Evolutionary conservation across 2,888 invertebrate genomes (phyloP).

Genomic region (Rugalucina vietnamica): DNA sequence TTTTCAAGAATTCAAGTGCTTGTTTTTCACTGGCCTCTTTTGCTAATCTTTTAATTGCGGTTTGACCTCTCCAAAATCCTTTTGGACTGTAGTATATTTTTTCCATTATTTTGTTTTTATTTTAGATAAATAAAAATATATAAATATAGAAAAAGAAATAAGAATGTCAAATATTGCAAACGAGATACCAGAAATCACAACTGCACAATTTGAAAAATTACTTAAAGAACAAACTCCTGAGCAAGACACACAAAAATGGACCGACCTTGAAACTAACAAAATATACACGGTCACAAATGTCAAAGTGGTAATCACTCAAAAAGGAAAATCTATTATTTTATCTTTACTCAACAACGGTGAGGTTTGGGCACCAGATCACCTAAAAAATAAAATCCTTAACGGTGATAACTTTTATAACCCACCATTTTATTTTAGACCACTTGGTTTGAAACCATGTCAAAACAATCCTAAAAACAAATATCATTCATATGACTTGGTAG

Average conservation of each 20-base stretch:
- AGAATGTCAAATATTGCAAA: not conserved
- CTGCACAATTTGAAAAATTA: conserved; percentile 30
- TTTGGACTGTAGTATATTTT: conserved; percentile 43
- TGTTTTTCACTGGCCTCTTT: conserved; percentile 38
- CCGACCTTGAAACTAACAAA: conserved; percentile 36
- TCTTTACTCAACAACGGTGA: conserved; percentile 28
- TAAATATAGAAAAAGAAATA: not conserved
- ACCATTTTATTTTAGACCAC: conserved; percentile 40
- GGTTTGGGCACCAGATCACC: conserved; percentile 32
- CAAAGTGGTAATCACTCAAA: conserved; percentile 23
- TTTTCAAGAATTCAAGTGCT: not conserved
- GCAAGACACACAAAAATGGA: conserved; percentile 36
- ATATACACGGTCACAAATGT: conserved; percentile 24
- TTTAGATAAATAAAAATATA: not conserved
- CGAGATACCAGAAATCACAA: conserved; percentile 11
- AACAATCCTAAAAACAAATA: too few relatives aligned
- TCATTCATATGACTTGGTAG: too few relatives aligned
- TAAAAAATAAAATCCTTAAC: conserved; percentile 18
- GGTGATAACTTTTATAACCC: not conserved
- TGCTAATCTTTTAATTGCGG: conserved; percentile 38
- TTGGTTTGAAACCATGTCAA: conserved; percentile 35
- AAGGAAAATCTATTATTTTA: conserved; percentile 22
- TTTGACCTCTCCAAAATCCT: conserved; percentile 44
- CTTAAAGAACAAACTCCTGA: conserved; percentile 24
- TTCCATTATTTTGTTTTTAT: not conserved